Evolutionary conservation across 1,140 invertebrate species (phyloP), one percentile per base, ranked within the genome.

Genomic region (Galendromus occidentalis): DNA sequence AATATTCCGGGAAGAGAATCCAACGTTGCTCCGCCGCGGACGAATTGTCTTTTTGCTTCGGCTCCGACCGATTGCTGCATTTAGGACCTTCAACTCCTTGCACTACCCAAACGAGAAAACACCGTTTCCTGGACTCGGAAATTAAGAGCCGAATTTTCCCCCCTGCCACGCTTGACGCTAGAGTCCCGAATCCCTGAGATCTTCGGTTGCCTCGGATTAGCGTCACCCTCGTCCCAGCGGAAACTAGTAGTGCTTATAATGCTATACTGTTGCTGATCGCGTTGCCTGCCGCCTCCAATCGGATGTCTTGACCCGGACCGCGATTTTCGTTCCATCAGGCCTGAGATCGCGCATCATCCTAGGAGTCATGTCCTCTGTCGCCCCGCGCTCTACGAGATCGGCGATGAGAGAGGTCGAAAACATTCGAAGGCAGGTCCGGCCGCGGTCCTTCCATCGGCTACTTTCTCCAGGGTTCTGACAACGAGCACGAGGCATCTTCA

Each of bases 101-200:
- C n/a, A n/a, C n/a, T n/a, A n/a, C n/a, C n/a, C n/a, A n/a, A n/a
- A n/a, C n/a, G n/a, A n/a, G n/a, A n/a, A n/a, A n/a, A n/a, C n/a
- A n/a, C n/a, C n/a, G n/a, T n/a, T n/a, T n/a, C n/a, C n/a, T n/a
- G n/a, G n/a, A n/a, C n/a, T n/a, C n/a, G n/a, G 96, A 99, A 78
- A 89, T 96, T 1, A 87, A 94, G 73, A 90, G 96, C 75, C 83
- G 84, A 68, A 77, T 92, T 93, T 44, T 95, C 99, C 76, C 86
- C 95, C 5, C 77, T 99, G 2, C 98, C 94, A n/a, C 96, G 95
- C 74, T 96, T 91, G 5, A 95, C 99, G 90, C 99, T 98, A 78
- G 95, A 99, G 75, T 79, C 99, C 25, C 98, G 99, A 68, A 99
- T 99, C 75, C 99, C 99, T 81, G 96, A 99, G 80, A 99, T 99